Base-by-base conservation (phyloP, 2,113 vertebrate species). In the Nipponia nippon region DNA sequence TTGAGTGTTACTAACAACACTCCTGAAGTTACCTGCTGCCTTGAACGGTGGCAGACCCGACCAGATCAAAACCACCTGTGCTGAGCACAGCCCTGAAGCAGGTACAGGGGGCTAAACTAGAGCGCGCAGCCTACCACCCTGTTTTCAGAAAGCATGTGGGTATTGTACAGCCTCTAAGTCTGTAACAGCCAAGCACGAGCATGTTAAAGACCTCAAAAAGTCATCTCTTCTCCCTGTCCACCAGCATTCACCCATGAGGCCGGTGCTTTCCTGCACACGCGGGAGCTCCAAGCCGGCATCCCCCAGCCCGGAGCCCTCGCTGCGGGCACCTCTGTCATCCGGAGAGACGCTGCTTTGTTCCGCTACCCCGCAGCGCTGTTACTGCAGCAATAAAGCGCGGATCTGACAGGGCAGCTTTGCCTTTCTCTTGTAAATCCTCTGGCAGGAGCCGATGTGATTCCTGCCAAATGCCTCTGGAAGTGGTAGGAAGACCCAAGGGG, bases 371-470 rank as follows among this genome's bases (percentile, higher is more conserved):
- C 66, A 79, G 71, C 80, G 79, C 83, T 34, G 5, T 66, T 47
- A 13, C 40, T 59, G 62, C 61, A 36, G 69, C 50, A 49, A 16
- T 50, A 15, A 85, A 47, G 18, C 3, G 18, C 29, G 44, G 59
- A 40, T 59, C 77, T 53, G 55, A 46, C 50, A 25, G 32, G 32
- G 32, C 0, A 0, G 77, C 44, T 94, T 67, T 55, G 88, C 72
- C 59, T 83, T 91, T 47, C 90, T 65, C 82, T 46, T 66, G 50
- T 87, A 75, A 94, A 81, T 71, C 20, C 58, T 62, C 79, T 73
- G 90, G 77, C 92, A 88, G 66, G 30, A 90, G 29, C 27, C 14
- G 4, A 5, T 19, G 59, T 56, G 49, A 20, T 21, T 90, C 78
- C 50, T 93, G 70, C 90, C 93, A 85, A 93, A 59, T 20, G 3